These are phyloP conservation scores for Linurgus olivaceus DNA, from an alignment of 2,797 vertebrate genomes.

Conservation along the genomic window DNA sequence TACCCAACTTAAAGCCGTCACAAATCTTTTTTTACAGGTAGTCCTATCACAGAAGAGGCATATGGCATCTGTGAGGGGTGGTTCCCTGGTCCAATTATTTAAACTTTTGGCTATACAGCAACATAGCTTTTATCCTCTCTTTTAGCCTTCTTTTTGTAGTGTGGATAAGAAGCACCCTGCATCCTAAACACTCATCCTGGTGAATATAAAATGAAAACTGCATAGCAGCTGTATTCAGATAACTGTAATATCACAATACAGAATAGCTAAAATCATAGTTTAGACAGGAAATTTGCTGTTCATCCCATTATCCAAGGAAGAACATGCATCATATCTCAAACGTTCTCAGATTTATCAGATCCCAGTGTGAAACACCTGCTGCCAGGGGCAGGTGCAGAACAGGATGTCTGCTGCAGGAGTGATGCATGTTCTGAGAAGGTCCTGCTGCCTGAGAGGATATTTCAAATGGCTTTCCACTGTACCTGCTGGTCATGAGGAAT, in stretches of 20 bases:
- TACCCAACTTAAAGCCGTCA: not conserved
- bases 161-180: not conserved
- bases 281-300: not conserved
- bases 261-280: not conserved
- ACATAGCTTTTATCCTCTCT: not conserved
- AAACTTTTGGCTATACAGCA: not conserved
- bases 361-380: not conserved
- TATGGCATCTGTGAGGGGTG: not conserved
- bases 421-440: not conserved
- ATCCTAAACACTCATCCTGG: not conserved
- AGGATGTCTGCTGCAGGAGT: not conserved
- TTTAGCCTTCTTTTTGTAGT: not conserved
- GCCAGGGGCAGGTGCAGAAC: not conserved
- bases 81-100: not conserved
- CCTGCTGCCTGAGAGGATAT: not conserved
- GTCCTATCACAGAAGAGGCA: not conserved
- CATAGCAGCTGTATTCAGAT: not conserved
- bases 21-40: not conserved
- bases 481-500: not conserved
- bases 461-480: not conserved
- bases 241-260: not conserved
- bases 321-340: not conserved
- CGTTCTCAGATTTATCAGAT: not conserved
- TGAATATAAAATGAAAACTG: not conserved
- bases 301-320: not conserved